Evolutionary conservation across 2,888 invertebrate genomes (phyloP).

Genomic region (Pterobdella sp.): DNA sequence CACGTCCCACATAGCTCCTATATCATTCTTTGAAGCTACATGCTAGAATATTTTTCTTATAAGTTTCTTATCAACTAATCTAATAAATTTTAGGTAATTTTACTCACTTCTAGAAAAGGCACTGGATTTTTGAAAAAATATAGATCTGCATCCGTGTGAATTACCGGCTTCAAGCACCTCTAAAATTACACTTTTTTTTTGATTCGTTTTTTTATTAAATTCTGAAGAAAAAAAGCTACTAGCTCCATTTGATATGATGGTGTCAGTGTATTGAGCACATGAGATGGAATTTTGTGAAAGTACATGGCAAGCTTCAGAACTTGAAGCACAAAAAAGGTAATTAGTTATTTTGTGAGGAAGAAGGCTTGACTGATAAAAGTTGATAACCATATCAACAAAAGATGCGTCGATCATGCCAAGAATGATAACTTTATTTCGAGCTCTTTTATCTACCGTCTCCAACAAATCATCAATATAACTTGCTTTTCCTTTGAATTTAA

Average conservation of each 20-base stretch:
- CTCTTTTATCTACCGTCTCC: too few species aligned
- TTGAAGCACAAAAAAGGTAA: neutral
- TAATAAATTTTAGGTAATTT: too few species aligned
- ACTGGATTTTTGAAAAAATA: neutral
- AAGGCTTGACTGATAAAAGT: neutral
- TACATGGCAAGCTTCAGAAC: neutral
- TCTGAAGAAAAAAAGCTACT: neutral
- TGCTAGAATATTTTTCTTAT: neutral
- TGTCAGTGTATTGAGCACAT: neutral
- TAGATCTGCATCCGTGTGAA: neutral
- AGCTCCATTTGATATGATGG: neutral
- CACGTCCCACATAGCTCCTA: constrained; percentile 31
- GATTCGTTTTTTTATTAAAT: neutral
- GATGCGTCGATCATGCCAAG: neutral
- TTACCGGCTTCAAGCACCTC: neutral
- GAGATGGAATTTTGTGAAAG: neutral
- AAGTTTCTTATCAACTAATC: too few species aligned
- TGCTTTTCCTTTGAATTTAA: too few species aligned
- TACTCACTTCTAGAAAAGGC: neutral
- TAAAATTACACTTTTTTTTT: neutral
- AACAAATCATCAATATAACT: too few species aligned
- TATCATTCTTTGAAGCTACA: constrained; percentile 22
- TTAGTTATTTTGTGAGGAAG: neutral
- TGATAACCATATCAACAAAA: neutral
- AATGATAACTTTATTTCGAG: neutral